Evolutionary conservation across 2,113 vertebrate genomes (phyloP).

Genomic region (Neotoma lepida): DNA sequence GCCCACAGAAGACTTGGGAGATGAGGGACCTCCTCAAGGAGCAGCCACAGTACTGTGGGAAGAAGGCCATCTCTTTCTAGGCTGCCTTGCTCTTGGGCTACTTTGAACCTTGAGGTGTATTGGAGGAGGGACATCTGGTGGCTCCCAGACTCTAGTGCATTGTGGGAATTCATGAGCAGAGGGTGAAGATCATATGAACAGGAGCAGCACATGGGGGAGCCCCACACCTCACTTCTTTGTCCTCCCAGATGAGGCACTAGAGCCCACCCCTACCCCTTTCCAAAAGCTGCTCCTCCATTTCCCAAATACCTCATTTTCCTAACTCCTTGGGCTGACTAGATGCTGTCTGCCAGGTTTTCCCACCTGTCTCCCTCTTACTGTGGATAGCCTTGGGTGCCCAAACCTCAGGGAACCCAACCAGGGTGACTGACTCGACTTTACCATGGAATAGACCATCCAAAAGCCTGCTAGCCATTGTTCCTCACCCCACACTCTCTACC

Average conservation of each 20-base stretch:
- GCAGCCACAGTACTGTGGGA: neutral
- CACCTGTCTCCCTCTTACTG: neutral
- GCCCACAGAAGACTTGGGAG: neutral
- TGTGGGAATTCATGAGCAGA: neutral
- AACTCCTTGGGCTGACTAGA: neutral
- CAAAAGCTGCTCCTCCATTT: neutral
- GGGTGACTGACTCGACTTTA: neutral
- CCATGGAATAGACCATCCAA: neutral
- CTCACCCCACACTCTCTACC: neutral
- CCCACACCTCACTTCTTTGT: neutral
- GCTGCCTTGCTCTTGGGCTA: neutral
- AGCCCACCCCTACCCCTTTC: neutral
- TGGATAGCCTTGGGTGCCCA: neutral
- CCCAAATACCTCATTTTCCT: neutral
- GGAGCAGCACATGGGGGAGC: too few relatives aligned
- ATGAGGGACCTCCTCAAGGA: neutral
- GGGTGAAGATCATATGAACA: neutral
- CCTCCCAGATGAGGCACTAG: neutral
- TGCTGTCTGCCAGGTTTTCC: neutral
- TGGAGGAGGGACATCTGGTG: neutral
- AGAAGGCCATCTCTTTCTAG: neutral
- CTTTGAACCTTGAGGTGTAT: neutral
- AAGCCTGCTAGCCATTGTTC: accelerated
- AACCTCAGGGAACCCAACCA: neutral
- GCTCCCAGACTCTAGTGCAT: accelerated